phyloP scores from a whole-genome alignment of 2,797 vertebrate genomes.

The Sebastiscus albofasciatus region DNA sequence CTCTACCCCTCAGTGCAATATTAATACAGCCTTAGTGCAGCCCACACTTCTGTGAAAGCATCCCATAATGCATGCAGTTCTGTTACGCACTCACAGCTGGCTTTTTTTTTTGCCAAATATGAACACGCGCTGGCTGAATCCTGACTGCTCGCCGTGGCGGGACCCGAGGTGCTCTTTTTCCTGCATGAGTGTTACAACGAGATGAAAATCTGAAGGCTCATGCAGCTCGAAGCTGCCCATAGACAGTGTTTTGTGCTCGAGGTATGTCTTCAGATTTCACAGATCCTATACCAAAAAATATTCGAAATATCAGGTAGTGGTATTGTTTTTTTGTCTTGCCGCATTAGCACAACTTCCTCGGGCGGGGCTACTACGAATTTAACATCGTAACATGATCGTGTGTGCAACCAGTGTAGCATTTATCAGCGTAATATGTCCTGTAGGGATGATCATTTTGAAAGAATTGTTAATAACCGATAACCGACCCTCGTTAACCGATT shows the following conservation, averaged over 20 bases:
- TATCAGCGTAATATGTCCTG: neutral
- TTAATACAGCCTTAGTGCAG: constrained; percentile 52
- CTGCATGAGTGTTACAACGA: constrained; percentile 10
- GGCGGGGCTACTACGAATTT: neutral
- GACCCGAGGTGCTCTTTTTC: neutral
- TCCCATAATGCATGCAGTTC: constrained; percentile 65
- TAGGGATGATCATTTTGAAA: no score
- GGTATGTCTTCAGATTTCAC: constrained; percentile 24
- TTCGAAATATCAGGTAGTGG: constrained; percentile 20
- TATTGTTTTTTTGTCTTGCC: constrained; percentile 13
- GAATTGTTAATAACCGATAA: no score
- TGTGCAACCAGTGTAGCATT: neutral
- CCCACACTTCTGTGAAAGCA: constrained; percentile 59
- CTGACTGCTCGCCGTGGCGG: neutral
- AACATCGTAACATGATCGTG: neutral
- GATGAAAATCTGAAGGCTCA: constrained; percentile 2
- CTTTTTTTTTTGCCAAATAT: constrained; percentile 24
- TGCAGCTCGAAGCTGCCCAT: neutral
- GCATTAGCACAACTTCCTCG: constrained; percentile 4
- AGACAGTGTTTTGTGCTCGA: neutral
- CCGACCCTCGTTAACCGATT: no score
- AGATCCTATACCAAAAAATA: constrained; percentile 20
- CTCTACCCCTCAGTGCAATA: constrained; percentile 44
- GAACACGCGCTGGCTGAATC: constrained; percentile 36
- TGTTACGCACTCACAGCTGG: constrained; percentile 50